These are phyloP conservation scores for Spisula subtruncata DNA, from an alignment of 2,888 invertebrate species.

Conservation along the genomic window DNA sequence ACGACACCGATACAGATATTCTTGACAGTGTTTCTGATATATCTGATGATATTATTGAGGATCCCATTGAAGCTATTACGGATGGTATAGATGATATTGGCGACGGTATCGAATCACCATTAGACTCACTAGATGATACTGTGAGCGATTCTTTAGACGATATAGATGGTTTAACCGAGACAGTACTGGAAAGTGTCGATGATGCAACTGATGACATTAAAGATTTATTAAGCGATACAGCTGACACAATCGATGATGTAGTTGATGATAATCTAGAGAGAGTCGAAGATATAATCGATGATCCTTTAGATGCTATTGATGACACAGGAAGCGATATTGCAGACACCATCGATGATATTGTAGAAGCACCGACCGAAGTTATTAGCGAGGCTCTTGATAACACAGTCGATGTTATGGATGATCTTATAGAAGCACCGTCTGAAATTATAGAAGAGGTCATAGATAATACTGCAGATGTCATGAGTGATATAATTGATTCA, in stretches of 20 bases:
- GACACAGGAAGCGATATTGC: background rate
- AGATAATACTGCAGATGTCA: background rate
- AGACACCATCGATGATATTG: background rate
- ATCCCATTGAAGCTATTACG: background rate
- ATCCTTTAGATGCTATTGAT: background rate
- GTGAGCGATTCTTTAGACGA: background rate
- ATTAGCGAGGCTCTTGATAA: background rate
- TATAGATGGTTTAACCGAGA: background rate
- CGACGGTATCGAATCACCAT: background rate
- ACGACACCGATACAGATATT: background rate
- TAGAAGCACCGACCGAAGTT: background rate
- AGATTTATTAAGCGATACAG: background rate
- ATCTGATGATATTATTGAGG: background rate
- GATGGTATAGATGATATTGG: slow-evolving; percentile 2
- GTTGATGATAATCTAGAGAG: background rate
- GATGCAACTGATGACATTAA: background rate
- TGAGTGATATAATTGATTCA: background rate
- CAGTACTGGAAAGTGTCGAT: background rate
- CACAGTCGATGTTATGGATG: background rate
- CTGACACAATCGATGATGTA: background rate
- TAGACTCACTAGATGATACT: background rate
- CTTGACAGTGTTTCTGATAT: background rate
- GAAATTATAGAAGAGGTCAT: background rate
- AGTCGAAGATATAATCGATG: background rate
- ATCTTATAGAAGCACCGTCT: background rate